Percentiles rank a stretch among this genome's conserved stretches.
Conservation (phyloP, 1,140 invertebrate genomes). For the Eurosta solidaginis region DNA sequence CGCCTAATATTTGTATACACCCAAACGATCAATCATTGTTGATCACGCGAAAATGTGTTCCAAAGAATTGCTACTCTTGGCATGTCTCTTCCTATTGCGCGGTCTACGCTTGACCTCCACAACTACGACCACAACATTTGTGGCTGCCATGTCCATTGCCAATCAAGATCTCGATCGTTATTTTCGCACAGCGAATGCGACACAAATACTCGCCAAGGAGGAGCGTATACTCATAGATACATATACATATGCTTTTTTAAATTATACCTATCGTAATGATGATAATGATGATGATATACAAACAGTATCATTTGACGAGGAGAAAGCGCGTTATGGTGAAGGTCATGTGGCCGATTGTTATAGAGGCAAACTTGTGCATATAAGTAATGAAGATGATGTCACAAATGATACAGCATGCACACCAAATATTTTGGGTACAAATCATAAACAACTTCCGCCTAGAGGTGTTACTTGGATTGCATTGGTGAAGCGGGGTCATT, state of each 20-base stretch:
- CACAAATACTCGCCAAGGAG: conserved; percentile 44
- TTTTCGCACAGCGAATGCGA: conserved; percentile 47
- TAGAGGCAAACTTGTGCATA: conserved; percentile 67
- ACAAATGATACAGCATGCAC: conserved; percentile 71
- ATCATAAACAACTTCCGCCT: conserved; percentile 61
- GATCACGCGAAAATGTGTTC: conserved; percentile 31
- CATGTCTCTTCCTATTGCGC: conserved; percentile 44
- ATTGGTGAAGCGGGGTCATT: conserved; percentile 71
- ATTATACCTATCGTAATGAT: conserved; percentile 50
- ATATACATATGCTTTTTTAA: conserved; percentile 54
- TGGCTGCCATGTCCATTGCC: conserved; percentile 54
- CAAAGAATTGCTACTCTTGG: conserved; percentile 35
- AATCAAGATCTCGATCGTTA: conserved; percentile 57
- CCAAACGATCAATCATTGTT: neutral
- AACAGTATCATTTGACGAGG: conserved; percentile 49
- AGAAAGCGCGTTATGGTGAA: conserved; percentile 73
- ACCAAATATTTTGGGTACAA: conserved; percentile 64
- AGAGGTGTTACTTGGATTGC: conserved; percentile 74
- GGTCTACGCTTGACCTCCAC: conserved; percentile 49
- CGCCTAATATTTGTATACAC: neutral
- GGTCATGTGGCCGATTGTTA: conserved; percentile 66
- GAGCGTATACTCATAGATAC: conserved; percentile 49
- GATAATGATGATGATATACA: neutral
- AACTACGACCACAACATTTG: conserved; percentile 51
- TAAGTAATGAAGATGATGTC: conserved; percentile 62